A percentile compares a stretch with the other conserved stretches of the same genome.
phyloP scores from a whole-genome alignment of 1,140 invertebrate species.

The Chrysomallon squamiferum region DNA sequence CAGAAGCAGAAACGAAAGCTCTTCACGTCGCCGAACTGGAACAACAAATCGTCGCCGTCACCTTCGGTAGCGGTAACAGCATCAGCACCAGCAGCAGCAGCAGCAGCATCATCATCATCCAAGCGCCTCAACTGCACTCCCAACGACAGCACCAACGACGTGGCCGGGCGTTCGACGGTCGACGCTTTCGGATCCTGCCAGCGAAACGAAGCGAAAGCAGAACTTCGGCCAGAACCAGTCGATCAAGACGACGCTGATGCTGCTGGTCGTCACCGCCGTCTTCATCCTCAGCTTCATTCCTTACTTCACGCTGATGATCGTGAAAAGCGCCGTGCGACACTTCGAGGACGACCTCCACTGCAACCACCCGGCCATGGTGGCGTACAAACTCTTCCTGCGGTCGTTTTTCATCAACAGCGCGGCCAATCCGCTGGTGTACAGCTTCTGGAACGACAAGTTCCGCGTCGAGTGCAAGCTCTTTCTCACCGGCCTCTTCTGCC shows the following conservation, averaged over 20 bases:
- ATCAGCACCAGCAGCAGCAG: too few species aligned
- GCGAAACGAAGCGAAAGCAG: background rate
- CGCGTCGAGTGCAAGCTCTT: constrained; percentile 20
- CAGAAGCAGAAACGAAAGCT: background rate
- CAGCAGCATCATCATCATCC: too few species aligned
- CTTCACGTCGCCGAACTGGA: background rate
- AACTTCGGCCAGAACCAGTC: constrained; percentile 8
- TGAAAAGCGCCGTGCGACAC: background rate
- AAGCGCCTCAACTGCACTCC: background rate
- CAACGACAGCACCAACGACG: background rate
- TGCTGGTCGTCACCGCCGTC: constrained; percentile 24
- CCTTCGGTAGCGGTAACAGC: too few species aligned
- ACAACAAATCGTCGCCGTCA: background rate
- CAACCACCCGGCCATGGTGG: constrained; percentile 5
- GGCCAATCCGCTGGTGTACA: constrained; percentile 42
- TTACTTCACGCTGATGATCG: constrained; percentile 22
- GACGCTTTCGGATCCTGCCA: background rate
- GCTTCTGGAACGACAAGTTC: constrained; percentile 40
- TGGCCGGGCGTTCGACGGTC: background rate
- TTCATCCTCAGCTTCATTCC: constrained; percentile 36
- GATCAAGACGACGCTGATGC: constrained; percentile 25
- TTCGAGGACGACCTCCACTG: constrained; percentile 7
- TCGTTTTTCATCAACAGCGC: constrained; percentile 43
- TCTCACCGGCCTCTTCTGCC: background rate
- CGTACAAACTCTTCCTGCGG: constrained; percentile 34